Evolutionary conservation across 2,113 vertebrate genomes (phyloP).

Genomic region (Toxostoma redivivum): DNA sequence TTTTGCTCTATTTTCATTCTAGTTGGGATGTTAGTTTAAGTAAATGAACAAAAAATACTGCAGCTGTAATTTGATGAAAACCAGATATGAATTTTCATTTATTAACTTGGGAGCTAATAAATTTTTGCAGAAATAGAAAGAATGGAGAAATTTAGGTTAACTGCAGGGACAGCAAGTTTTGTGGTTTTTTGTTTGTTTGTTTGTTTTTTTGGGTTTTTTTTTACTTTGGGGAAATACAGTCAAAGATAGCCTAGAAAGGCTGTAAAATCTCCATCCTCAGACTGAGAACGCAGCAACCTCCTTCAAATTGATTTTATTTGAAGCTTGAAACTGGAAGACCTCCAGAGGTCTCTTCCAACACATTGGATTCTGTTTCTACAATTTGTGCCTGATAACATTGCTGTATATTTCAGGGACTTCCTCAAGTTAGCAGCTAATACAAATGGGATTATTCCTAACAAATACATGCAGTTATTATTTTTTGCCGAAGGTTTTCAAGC

Average conservation of each 20-base stretch:
- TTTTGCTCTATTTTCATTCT: background rate
- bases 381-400: background rate
- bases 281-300: background rate
- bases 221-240: background rate
- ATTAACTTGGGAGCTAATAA: background rate
- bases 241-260: background rate
- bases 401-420: background rate
- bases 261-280: background rate
- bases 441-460: background rate
- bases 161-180: fast-evolving
- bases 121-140: background rate
- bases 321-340: background rate
- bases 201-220: background rate
- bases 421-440: background rate
- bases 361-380: background rate
- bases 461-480: background rate
- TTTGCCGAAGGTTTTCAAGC: background rate
- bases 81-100: background rate
- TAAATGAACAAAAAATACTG: background rate
- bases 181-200: background rate
- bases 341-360: background rate
- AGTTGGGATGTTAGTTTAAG: background rate
- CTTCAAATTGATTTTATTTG: background rate
- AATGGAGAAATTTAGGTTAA: background rate
- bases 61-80: background rate